Evolutionary conservation across 2,888 invertebrate species (phyloP), one percentile per base, ranked within the genome.

Genomic region (Caenorhabditis japonica): DNA sequence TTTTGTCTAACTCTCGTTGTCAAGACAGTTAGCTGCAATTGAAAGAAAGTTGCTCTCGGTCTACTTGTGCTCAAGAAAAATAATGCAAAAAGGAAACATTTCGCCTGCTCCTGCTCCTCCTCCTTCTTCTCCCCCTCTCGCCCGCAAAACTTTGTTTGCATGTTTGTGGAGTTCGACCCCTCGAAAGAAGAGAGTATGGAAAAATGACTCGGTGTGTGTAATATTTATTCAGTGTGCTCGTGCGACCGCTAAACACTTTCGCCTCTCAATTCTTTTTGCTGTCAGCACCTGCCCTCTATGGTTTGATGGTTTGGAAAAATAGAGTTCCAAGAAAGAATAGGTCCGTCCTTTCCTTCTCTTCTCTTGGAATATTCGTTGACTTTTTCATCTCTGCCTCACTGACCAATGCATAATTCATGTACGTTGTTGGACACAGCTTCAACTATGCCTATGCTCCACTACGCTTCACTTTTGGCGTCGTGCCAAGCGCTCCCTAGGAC

Each of bases 171-270:
- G 51, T 61, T 52, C 52, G 41, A 19, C 27, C 23, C 19, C 15
- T 34, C 19, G 19, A n/a, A 2, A 34, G 7, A 15, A 23, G 36
- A 47, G 41, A 53, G 53, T 62, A 47, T 56, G 46, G 43, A 66
- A 64, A 66, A 66, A 66, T 17, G 43, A 15, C 56, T 56, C 27
- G 55, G 21, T n/a, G n/a, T n/a, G 64, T 55, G 64, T 64, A 64
- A 58, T 66, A 56, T 66, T 66, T 66, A 66, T 66, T 66, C 66
- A 66, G 66, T 55, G 4, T 47, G 33, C 25, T 60, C 43, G 13
- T 25, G 19, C 21, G 21, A 27, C 30, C 41, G 15, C 43, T 47
- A 64, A 64, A 64, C 55, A 51, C 56, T 41, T 51, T 36, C 33
- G 34, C 49, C 51, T 34, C 43, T n/a, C n/a, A n/a, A n/a, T n/a